phyloP scores from a whole-genome alignment of 2,888 invertebrate species.

The Eilema depressum region DNA sequence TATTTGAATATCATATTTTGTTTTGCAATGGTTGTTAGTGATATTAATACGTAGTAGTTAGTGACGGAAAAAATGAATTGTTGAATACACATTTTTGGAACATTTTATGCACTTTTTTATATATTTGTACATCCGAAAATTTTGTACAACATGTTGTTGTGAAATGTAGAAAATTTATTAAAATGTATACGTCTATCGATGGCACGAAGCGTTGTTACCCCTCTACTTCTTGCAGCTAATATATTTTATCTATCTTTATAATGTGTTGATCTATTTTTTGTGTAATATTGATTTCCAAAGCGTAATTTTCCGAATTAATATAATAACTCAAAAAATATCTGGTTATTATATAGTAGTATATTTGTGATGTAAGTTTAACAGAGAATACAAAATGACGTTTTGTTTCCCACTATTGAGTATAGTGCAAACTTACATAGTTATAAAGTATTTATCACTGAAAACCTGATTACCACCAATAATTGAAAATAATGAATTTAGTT shows the following conservation, averaged over 20 bases:
- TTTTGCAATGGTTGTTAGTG: constrained; percentile 53
- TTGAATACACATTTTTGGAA: constrained; percentile 82
- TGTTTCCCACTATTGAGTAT: too few species aligned
- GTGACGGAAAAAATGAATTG: constrained; percentile 65
- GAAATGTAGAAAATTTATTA: constrained; percentile 60
- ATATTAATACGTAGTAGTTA: constrained; percentile 53
- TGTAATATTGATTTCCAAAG: not conserved
- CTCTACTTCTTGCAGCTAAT: not conserved
- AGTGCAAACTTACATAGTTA: too few species aligned
- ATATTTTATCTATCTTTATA: not conserved
- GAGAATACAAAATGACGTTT: too few species aligned
- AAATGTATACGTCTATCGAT: constrained; percentile 44
- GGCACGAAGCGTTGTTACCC: constrained; percentile 21
- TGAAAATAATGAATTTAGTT: not conserved
- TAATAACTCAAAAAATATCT: not conserved
- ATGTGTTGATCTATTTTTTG: too few species aligned
- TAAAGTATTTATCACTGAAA: not conserved
- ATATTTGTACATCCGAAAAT: constrained; percentile 81
- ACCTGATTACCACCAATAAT: not conserved
- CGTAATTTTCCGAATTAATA: not conserved
- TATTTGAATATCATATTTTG: constrained; percentile 37
- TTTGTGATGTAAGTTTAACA: too few species aligned
- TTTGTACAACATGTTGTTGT: constrained; percentile 78
- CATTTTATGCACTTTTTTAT: constrained; percentile 85
- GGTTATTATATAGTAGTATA: too few species aligned